These are phyloP conservation scores for Sylvietta virens DNA, from an alignment of 2,113 vertebrate species.

Conservation along the genomic window DNA sequence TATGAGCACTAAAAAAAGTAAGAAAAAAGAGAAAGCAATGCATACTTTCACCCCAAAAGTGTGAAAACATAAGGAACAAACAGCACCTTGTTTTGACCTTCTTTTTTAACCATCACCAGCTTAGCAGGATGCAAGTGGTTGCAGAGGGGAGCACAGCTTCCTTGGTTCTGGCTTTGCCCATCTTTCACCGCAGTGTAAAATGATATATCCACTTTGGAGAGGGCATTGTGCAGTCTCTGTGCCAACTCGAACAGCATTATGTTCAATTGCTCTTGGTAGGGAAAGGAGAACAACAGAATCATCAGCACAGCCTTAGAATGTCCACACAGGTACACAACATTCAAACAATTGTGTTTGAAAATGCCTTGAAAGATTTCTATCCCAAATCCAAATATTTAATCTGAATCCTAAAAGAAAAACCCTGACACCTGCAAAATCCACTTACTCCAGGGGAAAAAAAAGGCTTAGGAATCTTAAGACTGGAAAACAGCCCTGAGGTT, in stretches of 20 bases:
- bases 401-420: background rate
- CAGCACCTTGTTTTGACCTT: conserved; percentile 77
- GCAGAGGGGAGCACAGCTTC: conserved; percentile 54
- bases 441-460: background rate
- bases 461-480: background rate
- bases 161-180: background rate
- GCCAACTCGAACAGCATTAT: conserved; percentile 72
- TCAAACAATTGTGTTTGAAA: background rate
- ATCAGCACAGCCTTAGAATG: background rate
- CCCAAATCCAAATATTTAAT: background rate
- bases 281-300: background rate
- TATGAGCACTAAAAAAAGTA: background rate
- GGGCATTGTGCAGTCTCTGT: conserved; percentile 68
- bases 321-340: background rate
- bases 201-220: conserved; percentile 71
- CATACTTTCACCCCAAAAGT: background rate
- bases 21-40: background rate
- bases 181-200: conserved; percentile 54
- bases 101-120: conserved; percentile 73
- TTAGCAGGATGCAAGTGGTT: conserved; percentile 70
- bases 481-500: background rate
- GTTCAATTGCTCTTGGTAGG: conserved; percentile 74
- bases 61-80: background rate
- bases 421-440: background rate
- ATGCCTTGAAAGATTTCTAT: background rate